Percentiles rank a stretch among this genome's conserved stretches.
These are phyloP conservation scores for Camarhynchus parvulus DNA, from an alignment of 2,113 vertebrate species.

Conservation along the genomic window DNA sequence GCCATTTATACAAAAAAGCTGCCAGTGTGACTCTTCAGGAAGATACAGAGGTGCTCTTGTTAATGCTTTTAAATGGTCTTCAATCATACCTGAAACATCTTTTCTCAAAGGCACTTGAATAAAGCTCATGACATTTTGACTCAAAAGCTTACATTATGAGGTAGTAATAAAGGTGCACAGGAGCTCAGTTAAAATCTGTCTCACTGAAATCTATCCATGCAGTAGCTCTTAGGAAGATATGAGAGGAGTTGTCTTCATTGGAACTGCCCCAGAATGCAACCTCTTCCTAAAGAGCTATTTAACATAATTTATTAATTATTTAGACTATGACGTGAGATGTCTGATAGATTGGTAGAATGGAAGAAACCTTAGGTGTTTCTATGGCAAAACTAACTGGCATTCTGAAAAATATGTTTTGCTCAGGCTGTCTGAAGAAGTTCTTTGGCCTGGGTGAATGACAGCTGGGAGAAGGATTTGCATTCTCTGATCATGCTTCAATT, in stretches of 20 bases:
- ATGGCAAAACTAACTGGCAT: background rate
- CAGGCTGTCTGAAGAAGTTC: background rate
- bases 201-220: background rate
- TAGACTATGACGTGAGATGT: background rate
- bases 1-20: background rate
- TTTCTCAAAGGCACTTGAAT: background rate
- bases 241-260: background rate
- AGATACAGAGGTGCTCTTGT: background rate
- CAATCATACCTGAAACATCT: background rate
- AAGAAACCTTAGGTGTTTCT: background rate
- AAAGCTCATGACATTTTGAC: constrained; percentile 2
- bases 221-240: background rate
- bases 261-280: background rate
- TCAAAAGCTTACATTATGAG: background rate
- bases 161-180: background rate
- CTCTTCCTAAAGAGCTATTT: background rate
- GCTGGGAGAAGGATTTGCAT: constrained; percentile 12
- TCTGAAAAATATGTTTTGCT: background rate
- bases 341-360: background rate
- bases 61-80: background rate
- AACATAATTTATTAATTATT: background rate
- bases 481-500: background rate
- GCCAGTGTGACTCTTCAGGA: background rate
- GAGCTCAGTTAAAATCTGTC: background rate
- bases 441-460: constrained; percentile 1